Evolutionary conservation across 2,888 invertebrate species (phyloP).

Genomic region (Eristalinus aeneus): DNA sequence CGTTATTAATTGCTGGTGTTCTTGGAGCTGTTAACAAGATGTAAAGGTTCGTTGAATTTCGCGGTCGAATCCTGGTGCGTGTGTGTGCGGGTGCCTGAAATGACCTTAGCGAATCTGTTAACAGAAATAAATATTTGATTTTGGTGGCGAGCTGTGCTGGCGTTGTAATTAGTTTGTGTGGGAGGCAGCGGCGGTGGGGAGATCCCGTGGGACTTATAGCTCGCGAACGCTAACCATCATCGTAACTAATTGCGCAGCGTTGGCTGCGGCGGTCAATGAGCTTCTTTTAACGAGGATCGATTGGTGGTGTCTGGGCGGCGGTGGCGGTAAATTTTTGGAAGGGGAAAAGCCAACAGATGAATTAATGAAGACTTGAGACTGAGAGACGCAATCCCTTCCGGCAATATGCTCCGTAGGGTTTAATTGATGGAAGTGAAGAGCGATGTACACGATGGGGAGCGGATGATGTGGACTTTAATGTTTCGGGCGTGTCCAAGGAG

Average conservation of each 20-base stretch:
- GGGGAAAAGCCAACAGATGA: neutral
- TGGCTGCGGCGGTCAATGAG: neutral
- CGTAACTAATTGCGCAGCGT: neutral
- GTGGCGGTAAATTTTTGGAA: neutral
- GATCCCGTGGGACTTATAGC: conserved; percentile 6
- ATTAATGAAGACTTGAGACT: neutral
- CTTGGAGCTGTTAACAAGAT: conserved; percentile 63
- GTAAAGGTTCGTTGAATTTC: conserved; percentile 66
- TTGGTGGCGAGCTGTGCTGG: neutral
- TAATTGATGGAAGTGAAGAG: neutral
- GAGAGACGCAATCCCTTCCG: neutral
- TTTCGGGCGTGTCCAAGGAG: neutral
- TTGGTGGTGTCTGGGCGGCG: neutral
- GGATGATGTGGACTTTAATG: neutral
- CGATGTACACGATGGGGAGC: neutral
- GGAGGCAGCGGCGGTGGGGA: conserved; percentile 1
- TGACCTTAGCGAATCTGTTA: conserved; percentile 13
- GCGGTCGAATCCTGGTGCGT: conserved; percentile 29
- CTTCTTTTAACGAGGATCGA: neutral
- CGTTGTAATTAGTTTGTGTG: conserved; percentile 49
- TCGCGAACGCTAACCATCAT: conserved; percentile 1
- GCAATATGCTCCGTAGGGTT: neutral
- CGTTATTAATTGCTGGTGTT: conserved; percentile 62
- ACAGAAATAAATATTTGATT: conserved; percentile 39
- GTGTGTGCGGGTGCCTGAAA: conserved; percentile 5